Evolutionary conservation across 2,113 vertebrate species (phyloP).

Genomic region (Leucosticte australis): DNA sequence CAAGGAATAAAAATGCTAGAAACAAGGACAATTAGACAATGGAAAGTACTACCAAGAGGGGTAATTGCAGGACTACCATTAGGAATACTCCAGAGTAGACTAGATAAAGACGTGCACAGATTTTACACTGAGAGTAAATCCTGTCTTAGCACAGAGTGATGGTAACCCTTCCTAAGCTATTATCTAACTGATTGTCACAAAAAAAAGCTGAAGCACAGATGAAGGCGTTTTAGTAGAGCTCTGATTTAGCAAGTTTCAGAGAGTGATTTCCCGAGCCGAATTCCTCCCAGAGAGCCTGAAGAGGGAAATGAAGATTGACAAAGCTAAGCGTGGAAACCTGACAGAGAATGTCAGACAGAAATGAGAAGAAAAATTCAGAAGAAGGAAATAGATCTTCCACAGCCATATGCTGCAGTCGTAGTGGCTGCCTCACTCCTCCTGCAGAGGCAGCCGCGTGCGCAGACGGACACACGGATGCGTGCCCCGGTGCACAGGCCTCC

Average conservation of each 20-base stretch:
- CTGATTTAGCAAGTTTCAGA: background rate
- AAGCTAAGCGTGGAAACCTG: background rate
- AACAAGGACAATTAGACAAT: background rate
- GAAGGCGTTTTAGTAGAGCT: background rate
- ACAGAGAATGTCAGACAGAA: background rate
- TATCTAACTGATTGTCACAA: background rate
- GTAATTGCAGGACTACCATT: background rate
- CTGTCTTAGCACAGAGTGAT: background rate
- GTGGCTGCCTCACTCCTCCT: background rate
- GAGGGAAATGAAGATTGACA: background rate
- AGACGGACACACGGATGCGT: accelerated
- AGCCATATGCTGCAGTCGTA: background rate
- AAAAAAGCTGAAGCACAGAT: background rate
- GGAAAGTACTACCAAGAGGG: background rate
- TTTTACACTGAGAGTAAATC: background rate
- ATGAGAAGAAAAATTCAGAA: background rate
- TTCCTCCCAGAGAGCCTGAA: background rate
- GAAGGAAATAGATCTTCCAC: background rate
- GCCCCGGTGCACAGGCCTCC: background rate
- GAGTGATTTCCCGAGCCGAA: background rate
- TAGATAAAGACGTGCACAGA: background rate
- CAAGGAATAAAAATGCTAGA: background rate
- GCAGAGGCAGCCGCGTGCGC: accelerated
- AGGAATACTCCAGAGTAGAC: background rate
- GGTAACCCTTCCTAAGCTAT: background rate